Conservation (phyloP, 2,113 vertebrate genomes). For the cattle (Bos taurus) region DNA sequence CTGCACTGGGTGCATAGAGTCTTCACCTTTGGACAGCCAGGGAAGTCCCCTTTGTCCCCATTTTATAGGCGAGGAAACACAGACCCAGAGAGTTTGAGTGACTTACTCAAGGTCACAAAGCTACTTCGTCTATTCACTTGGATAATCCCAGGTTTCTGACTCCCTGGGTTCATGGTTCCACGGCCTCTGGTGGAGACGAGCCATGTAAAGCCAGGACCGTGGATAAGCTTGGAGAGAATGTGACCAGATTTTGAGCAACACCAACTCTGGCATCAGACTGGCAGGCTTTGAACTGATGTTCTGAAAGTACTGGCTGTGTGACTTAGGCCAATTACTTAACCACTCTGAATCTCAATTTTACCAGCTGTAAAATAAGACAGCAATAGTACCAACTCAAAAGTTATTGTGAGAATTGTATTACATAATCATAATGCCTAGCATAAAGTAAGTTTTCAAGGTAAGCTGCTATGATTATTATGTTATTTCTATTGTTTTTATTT, state of each 20-base stretch:
- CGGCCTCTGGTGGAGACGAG: neutral
- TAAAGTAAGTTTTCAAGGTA: neutral
- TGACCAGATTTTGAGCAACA: neutral
- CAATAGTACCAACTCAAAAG: neutral
- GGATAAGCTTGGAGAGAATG: neutral
- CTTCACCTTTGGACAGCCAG: neutral
- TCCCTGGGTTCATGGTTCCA: neutral
- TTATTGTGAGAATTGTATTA: neutral
- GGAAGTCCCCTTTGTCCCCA: neutral
- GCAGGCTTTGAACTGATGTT: neutral
- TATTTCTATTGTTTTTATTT: conserved; percentile 28
- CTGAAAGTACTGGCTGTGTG: neutral
- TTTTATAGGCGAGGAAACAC: neutral
- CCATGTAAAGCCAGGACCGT: neutral
- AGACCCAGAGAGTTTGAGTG: neutral
- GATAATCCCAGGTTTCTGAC: neutral
- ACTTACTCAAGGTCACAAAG: neutral
- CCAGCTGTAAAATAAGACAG: neutral
- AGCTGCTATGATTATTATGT: neutral
- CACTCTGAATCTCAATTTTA: neutral
- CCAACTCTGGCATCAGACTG: neutral
- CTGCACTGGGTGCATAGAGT: neutral
- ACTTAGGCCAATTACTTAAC: neutral
- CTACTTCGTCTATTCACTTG: neutral
- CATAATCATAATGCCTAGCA: neutral